phyloP scores from a whole-genome alignment of 2,888 invertebrate species.

The Apotomis capreana region DNA sequence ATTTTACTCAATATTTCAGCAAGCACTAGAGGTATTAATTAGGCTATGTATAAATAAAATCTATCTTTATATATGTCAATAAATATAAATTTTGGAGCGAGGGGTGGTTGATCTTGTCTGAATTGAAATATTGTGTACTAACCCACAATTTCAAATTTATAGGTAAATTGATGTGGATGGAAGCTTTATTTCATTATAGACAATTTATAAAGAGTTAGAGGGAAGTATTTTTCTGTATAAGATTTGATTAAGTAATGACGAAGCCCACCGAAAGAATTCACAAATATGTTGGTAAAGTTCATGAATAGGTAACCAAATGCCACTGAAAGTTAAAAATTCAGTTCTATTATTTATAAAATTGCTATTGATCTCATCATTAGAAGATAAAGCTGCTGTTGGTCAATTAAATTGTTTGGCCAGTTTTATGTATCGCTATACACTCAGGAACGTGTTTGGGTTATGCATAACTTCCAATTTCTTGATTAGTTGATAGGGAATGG shows the following conservation, averaged over 20 bases:
- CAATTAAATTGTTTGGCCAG: not conserved
- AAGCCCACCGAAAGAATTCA: conserved; percentile 35
- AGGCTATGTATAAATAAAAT: conserved; percentile 1
- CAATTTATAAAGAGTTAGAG: not conserved
- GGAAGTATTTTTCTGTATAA: conserved; percentile 11
- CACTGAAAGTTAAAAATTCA: conserved; percentile 24
- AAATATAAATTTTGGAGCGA: not conserved
- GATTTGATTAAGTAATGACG: conserved; percentile 3
- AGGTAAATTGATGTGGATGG: too few relatives aligned
- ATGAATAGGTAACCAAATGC: conserved; percentile 3
- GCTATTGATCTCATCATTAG: conserved; percentile 40
- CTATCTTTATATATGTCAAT: not conserved
- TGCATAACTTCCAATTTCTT: not conserved
- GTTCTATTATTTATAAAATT: conserved; percentile 31
- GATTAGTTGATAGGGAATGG: too few relatives aligned
- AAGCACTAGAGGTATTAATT: conserved; percentile 7
- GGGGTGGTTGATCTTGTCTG: not conserved
- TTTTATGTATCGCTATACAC: conserved; percentile 1
- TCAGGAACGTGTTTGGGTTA: not conserved
- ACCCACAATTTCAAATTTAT: too few relatives aligned
- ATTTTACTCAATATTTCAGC: not conserved
- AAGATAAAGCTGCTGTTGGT: conserved; percentile 12
- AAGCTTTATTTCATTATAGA: not conserved
- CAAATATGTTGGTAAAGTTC: conserved; percentile 18
- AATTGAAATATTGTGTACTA: too few relatives aligned